Evolutionary conservation across 2,113 vertebrate species (phyloP).

Genomic region (Neodon shergylaensis): DNA sequence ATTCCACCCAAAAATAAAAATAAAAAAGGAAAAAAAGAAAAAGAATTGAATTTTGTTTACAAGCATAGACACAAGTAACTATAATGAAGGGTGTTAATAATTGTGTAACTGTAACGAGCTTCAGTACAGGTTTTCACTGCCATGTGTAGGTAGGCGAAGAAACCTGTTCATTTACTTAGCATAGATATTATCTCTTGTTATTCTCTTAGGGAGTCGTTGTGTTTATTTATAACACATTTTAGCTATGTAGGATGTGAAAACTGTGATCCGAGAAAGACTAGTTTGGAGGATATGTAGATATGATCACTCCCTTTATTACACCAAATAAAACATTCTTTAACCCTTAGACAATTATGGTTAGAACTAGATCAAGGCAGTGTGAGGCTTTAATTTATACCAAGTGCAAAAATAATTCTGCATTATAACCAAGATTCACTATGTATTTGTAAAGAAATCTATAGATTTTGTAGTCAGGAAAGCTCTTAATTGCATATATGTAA

Average conservation of each 20-base stretch:
- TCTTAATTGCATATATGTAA: slow-evolving; percentile 10
- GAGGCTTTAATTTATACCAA: slow-evolving; percentile 41
- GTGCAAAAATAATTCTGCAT: slow-evolving; percentile 40
- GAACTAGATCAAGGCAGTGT: slow-evolving; percentile 38
- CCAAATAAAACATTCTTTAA: slow-evolving; percentile 57
- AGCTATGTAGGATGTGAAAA: slow-evolving; percentile 54
- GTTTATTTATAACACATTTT: slow-evolving; percentile 64
- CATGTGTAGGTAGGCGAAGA: slow-evolving; percentile 44
- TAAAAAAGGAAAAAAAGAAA: neutral
- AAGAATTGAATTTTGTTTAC: neutral
- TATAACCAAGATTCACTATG: slow-evolving; percentile 41
- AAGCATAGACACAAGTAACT: slow-evolving; percentile 55
- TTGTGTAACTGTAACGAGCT: slow-evolving; percentile 40
- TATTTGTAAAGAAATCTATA: slow-evolving; percentile 5
- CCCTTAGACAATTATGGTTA: slow-evolving; percentile 55
- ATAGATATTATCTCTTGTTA: slow-evolving; percentile 59
- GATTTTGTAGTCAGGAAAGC: neutral
- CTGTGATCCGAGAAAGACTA: slow-evolving; percentile 50
- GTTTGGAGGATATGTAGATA: slow-evolving; percentile 68
- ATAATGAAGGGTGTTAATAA: slow-evolving; percentile 6
- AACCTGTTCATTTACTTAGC: slow-evolving; percentile 64
- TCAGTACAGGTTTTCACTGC: slow-evolving; percentile 58
- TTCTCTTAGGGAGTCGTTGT: slow-evolving; percentile 66
- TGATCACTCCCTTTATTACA: slow-evolving; percentile 60
- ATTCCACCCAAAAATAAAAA: too few species aligned